A percentile compares a stretch with the other conserved stretches of the same genome.
These are phyloP conservation scores for Panagrolaimus sp. DNA, from an alignment of 1,140 invertebrate genomes.

Conservation along the genomic window DNA sequence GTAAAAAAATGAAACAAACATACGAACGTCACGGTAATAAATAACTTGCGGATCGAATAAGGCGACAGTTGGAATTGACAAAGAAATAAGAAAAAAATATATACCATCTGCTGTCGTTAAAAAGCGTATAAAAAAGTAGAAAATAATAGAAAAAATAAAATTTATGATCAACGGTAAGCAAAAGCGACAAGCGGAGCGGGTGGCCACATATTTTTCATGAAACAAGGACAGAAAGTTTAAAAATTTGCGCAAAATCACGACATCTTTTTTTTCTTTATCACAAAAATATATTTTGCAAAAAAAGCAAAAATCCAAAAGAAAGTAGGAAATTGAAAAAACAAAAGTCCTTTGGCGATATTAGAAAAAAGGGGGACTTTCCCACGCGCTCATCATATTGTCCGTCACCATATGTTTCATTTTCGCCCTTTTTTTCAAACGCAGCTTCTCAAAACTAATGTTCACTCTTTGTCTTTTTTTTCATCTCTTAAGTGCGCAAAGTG, in stretches of 20 bases:
- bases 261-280: too few species aligned
- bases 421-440: background rate
- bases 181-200: slow-evolving; percentile 11
- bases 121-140: background rate
- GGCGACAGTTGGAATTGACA: slow-evolving; percentile 6
- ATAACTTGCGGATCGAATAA: slow-evolving; percentile 2
- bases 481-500: background rate
- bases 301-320: too few species aligned
- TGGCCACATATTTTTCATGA: too few species aligned
- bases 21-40: background rate
- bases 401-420: slow-evolving; percentile 14
- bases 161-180: slow-evolving; percentile 12
- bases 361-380: slow-evolving; percentile 2
- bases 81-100: background rate
- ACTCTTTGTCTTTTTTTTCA: background rate
- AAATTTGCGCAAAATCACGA: too few species aligned
- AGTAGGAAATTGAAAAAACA: too few species aligned
- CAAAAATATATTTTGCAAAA: too few species aligned
- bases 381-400: slow-evolving; percentile 6
- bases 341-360: too few species aligned
- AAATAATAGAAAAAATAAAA: background rate
- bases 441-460: slow-evolving; percentile 3
- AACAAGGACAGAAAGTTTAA: too few species aligned
- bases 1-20: too few species aligned
- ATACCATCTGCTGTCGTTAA: slow-evolving; percentile 13